These are phyloP conservation scores for Drosophila aldrichi DNA, from an alignment of 2,888 invertebrate genomes.

Conservation along the genomic window DNA sequence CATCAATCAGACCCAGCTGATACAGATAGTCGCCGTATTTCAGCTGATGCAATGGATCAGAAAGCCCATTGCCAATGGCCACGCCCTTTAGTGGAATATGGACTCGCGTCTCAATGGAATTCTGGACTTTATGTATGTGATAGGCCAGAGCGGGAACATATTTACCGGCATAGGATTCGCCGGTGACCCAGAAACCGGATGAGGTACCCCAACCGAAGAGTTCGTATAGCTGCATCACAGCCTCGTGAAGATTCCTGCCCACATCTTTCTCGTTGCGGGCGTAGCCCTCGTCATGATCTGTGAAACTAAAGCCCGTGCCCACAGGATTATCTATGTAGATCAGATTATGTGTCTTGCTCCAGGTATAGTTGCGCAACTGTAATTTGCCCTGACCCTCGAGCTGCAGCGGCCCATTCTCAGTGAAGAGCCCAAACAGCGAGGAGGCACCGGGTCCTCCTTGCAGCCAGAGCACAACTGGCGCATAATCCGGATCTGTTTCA, in stretches of 20 bases:
- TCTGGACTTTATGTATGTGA: conserved; percentile 87
- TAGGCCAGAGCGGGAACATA: conserved; percentile 90
- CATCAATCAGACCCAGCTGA: conserved; percentile 89
- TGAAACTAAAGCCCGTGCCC: conserved; percentile 96
- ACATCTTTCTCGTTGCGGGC: conserved; percentile 92
- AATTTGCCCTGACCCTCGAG: conserved; percentile 85
- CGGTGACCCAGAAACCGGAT: conserved; percentile 94
- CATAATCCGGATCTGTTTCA: conserved; percentile 85
- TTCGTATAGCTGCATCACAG: conserved; percentile 92
- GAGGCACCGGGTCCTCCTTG: conserved; percentile 94
- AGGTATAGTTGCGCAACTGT: conserved; percentile 89
- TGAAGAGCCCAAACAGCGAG: conserved; percentile 92
- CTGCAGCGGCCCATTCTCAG: conserved; percentile 92
- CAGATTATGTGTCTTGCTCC: conserved; percentile 91
- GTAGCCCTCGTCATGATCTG: conserved; percentile 91
- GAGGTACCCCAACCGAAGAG: conserved; percentile 91
- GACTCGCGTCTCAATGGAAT: conserved; percentile 68
- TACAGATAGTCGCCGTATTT: conserved; percentile 92
- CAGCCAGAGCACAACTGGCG: conserved; percentile 93
- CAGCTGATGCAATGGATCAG: conserved; percentile 92
- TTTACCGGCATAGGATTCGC: conserved; percentile 95
- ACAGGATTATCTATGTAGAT: conserved; percentile 97
- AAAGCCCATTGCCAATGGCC: conserved; percentile 92
- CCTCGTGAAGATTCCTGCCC: conserved; percentile 91
- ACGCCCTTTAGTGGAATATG: conserved; percentile 85